A percentile compares a stretch with the other conserved stretches of the same genome.
These are phyloP conservation scores for Campylorhamphus procurvoides DNA, from an alignment of 2,113 vertebrate species.

Conservation along the genomic window DNA sequence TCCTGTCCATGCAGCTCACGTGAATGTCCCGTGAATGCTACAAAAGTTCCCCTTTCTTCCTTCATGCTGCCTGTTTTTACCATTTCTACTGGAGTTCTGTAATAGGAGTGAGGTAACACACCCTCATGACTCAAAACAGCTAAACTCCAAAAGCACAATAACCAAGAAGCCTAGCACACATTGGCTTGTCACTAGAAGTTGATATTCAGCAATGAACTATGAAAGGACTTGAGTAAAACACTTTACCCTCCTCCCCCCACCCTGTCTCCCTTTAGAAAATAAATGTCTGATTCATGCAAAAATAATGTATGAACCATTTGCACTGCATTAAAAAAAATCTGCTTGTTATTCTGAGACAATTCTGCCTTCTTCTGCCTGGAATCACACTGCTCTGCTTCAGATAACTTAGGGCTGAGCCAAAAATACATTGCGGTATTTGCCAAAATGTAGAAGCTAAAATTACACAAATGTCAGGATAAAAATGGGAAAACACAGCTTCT, in stretches of 20 bases:
- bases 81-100: slow-evolving; percentile 33
- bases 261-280: slow-evolving; percentile 31
- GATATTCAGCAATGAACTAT: slow-evolving; percentile 40
- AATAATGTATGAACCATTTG: slow-evolving; percentile 55
- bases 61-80: slow-evolving; percentile 46
- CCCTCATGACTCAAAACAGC: slow-evolving; percentile 55
- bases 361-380: slow-evolving; percentile 57
- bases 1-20: slow-evolving; percentile 47
- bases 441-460: slow-evolving; percentile 53
- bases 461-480: slow-evolving; percentile 4
- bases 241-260: slow-evolving; percentile 5
- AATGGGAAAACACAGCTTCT: background rate
- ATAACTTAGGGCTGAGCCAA: slow-evolving; percentile 54
- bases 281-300: slow-evolving; percentile 64
- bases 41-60: slow-evolving; percentile 46
- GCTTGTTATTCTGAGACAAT: slow-evolving; percentile 63
- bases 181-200: slow-evolving; percentile 15
- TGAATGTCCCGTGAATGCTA: slow-evolving; percentile 54
- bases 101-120: slow-evolving; percentile 57
- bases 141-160: slow-evolving; percentile 52
- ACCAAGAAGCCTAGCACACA: background rate
- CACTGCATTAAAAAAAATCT: slow-evolving; percentile 39
- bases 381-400: slow-evolving; percentile 36
- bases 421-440: background rate
- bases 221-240: slow-evolving; percentile 46